Percentiles rank a stretch among this genome's conserved stretches.
These are phyloP conservation scores for Diaprepes abbreviatus DNA, from an alignment of 2,888 invertebrate genomes.

Conservation along the genomic window DNA sequence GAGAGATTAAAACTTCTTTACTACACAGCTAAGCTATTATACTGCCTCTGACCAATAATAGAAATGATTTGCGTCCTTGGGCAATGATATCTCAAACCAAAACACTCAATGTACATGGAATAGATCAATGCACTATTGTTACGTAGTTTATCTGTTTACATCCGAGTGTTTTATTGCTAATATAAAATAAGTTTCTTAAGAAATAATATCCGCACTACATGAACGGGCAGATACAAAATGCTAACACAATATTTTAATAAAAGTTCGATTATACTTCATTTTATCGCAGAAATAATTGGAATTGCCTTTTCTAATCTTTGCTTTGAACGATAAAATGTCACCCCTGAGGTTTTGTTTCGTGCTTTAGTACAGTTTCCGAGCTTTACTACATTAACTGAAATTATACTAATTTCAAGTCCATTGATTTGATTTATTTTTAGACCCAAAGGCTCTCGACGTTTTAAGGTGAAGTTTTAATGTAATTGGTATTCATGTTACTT, in stretches of 20 bases:
- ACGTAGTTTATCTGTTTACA: no score
- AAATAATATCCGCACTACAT: no score
- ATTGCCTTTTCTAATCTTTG: constrained; percentile 16
- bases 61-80: no score
- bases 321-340: constrained; percentile 12
- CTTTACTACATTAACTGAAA: constrained; percentile 12
- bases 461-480: constrained; percentile 15
- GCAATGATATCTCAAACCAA: no score
- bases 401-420: constrained; percentile 21
- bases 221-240: no score
- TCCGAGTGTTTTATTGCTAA: no score
- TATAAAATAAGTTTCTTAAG: no score
- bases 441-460: constrained; percentile 10
- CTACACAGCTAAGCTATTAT: no score
- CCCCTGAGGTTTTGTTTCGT: constrained; percentile 20
- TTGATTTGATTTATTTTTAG: constrained; percentile 21
- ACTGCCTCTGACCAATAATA: no score
- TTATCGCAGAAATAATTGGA: constrained; percentile 13
- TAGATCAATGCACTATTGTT: no score
- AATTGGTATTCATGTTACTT: constrained; percentile 5
- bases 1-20: no score
- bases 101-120: no score
- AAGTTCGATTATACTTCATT: constrained; percentile 1
- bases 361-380: constrained; percentile 20
- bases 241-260: constrained; percentile 14